phyloP scores from a whole-genome alignment of 2,888 invertebrate species.

The Amphipoea oculea region DNA sequence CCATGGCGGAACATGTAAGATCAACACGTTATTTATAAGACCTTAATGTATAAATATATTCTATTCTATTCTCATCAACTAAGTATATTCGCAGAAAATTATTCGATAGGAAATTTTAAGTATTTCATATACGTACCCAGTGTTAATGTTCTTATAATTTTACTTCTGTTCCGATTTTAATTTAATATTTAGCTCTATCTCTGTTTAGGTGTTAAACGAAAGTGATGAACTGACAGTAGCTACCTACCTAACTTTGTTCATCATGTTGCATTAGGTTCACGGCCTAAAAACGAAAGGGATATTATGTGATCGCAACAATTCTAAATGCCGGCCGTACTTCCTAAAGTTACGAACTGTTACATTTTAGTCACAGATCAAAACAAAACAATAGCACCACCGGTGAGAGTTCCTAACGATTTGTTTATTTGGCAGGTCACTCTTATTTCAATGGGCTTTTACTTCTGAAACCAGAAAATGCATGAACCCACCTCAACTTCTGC shows the following conservation, averaged over 20 bases:
- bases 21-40: too few relatives aligned
- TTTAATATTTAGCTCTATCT: not conserved
- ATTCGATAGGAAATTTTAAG: not conserved
- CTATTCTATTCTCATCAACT: not conserved
- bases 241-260: not conserved
- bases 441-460: conserved; percentile 16
- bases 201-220: not conserved
- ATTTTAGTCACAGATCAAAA: conserved; percentile 69
- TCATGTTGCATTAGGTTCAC: conserved; percentile 2
- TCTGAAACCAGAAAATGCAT: not conserved
- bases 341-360: conserved; percentile 47
- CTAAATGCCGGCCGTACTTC: conserved; percentile 40
- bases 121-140: not conserved
- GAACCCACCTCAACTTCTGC: not conserved
- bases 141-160: not conserved
- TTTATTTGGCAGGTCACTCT: conserved; percentile 19
- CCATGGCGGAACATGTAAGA: too few relatives aligned
- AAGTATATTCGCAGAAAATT: not conserved
- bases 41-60: too few relatives aligned
- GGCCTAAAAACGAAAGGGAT: conserved; percentile 41
- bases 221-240: not conserved
- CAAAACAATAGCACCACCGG: conserved; percentile 59
- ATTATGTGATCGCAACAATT: conserved; percentile 52
- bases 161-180: not conserved
- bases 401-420: conserved; percentile 45